Base-by-base conservation (phyloP, 2,113 vertebrate genomes). In the Eidolon helvum region DNA sequence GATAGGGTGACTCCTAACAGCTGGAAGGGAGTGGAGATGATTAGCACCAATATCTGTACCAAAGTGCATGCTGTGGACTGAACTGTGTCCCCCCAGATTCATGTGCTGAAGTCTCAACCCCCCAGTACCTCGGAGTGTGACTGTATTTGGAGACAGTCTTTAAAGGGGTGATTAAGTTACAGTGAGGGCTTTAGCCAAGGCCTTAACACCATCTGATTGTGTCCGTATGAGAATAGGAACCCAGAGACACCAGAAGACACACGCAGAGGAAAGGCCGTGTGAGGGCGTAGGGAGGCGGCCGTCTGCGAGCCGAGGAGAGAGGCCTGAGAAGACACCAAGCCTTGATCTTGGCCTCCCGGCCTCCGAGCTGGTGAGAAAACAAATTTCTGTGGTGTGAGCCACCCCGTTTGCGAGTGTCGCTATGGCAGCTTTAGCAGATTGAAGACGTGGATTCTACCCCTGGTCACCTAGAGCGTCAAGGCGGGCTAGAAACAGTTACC, bases 201-300 rank as follows among this genome's bases (percentile, higher is more conserved):
- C 2, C 57, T n/a, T 16, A 28, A 40, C 11, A 14, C n/a, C 68
- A 43, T 66, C 35, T 0, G 26, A 55, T 2, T 14, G 19, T 48
- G 30, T 74, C 57, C 55, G 71, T 59, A 24, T 19, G 30, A 24
- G 65, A 82, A n/a, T 40, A 43, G 7, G 50, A 57, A 87, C 19
- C 21, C 18, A 22, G 59, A 57, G 28, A 10, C 24, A 35, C 6
- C 4, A 83, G n/a, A 16, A 6, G 21, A 4, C 3, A 7, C 66
- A 72, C 5, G 16, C 26, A 48, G 10, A 84, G 38, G 16, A 48
- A 53, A 48, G 28, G 19, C 5, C 2, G 7, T 0, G 7, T 26
- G 35, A 61, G 28, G 18, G 53, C 38, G 18, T 1, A 7, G 14
- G 0, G 4, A 28, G 72, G 26, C 0, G 1, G 8, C 75, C 3